phyloP scores from a whole-genome alignment of 2,888 invertebrate species.

The Agriopis leucophaearia region DNA sequence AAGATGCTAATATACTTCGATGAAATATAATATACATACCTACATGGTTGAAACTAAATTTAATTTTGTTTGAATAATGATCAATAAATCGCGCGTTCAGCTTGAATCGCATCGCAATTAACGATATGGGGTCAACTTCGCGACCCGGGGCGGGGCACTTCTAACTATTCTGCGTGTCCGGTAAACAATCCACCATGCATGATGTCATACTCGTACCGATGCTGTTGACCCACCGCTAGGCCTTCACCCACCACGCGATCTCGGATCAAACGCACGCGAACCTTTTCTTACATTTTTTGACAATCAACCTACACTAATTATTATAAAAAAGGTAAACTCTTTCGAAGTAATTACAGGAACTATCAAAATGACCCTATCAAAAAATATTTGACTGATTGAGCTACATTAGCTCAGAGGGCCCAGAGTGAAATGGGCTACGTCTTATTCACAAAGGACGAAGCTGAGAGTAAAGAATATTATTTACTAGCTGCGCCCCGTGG shows the following conservation, averaged over 20 bases:
- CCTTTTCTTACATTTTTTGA: background rate
- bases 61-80: background rate
- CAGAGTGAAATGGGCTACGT: too few species aligned
- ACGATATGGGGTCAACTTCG: constrained; percentile 71
- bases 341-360: too few species aligned
- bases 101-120: constrained; percentile 58
- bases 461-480: too few species aligned
- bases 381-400: too few species aligned
- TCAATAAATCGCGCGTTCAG: constrained; percentile 52
- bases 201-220: constrained; percentile 80
- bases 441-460: too few species aligned
- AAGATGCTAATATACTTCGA: background rate
- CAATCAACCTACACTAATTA: too few species aligned
- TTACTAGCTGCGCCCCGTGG: too few species aligned
- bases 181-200: constrained; percentile 77
- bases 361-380: too few species aligned
- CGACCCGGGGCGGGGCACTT: constrained; percentile 63
- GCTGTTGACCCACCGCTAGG: constrained; percentile 75
- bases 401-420: too few species aligned
- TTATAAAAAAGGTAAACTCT: too few species aligned
- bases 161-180: constrained; percentile 57
- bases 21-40: background rate
- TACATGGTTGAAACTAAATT: background rate
- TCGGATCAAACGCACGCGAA: constrained; percentile 1
- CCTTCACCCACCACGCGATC: constrained; percentile 46